Evolutionary conservation across 2,888 invertebrate genomes (phyloP).

Genomic region (Rotaria magnacalcarata): DNA sequence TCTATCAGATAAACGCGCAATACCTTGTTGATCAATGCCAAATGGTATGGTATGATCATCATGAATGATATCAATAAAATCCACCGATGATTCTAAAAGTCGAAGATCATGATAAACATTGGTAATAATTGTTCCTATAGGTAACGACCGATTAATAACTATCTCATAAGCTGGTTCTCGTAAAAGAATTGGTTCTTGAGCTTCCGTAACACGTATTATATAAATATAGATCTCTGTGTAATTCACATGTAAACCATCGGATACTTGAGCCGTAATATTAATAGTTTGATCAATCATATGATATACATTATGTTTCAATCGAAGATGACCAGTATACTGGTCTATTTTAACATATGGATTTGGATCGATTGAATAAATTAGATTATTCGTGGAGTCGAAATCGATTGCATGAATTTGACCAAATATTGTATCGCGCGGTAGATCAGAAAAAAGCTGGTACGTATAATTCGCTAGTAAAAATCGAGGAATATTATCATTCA

Average conservation of each 20-base stretch:
- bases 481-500: neutral
- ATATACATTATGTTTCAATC: neutral
- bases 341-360: conserved; percentile 6
- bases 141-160: neutral
- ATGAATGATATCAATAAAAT: neutral
- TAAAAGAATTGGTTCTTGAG: neutral
- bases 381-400: neutral
- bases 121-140: neutral
- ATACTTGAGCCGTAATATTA: neutral
- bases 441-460: neutral
- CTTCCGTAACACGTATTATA: neutral
- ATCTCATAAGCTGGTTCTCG: neutral
- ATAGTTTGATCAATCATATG: neutral
- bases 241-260: neutral
- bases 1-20: neutral
- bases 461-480: neutral
- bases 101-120: neutral
- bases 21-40: conserved; percentile 24
- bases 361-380: neutral
- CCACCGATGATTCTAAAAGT: neutral
- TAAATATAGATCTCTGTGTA: neutral
- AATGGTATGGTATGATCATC: neutral
- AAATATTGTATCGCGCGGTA: neutral
- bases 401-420: neutral
- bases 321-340: neutral